Base-by-base conservation (phyloP, 2,888 invertebrate genomes). In the Drosophila barbarae region DNA sequence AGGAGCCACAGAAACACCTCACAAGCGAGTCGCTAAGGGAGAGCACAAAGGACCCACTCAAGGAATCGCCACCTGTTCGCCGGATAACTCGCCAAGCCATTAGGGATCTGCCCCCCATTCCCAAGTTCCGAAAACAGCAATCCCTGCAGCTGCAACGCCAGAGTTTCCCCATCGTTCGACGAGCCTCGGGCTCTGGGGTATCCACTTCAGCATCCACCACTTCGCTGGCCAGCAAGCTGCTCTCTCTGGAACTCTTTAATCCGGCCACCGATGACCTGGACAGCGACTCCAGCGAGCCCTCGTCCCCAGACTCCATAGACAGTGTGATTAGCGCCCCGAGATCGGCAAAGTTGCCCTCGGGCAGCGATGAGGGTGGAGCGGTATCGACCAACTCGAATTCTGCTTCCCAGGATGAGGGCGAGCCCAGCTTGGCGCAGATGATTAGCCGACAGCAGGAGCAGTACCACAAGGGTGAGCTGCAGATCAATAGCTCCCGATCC, bases 201-300 rank as follows among this genome's bases (percentile, higher is more conserved):
- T 68, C 69, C 26, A 54, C 71, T 8, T 69, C 67, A 0, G 61
- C 61, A 15, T 53, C 68, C 9, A 36, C 67, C 12, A 28, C 53
- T 1, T 53, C 68, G 6, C 52, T 73, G 28, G 69, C 72, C 23
- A 93, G 92, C 0, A 93, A 95, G 71, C 90, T 96, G 15, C 91
- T 96, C 85, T 94, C 95, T 1, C 88, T 96, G 59, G 96, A 96
- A 85, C 90, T 96, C 5, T 97, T 96, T 85, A 96, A 97, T 90
- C 96, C 96, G 2, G 96, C 96, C 85, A 95, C 94, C 7, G 96
- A 97, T 86, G 96, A 97, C 83, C 92, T 96, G 88, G 96, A 96
- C 87, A 96, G 96, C 83, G 96, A 96, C 87, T 96, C 95, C 0
- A 95, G 95, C 83, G 94, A 95, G 12, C 88, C 90, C 12, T 96